Evolutionary conservation across 2,888 invertebrate genomes (phyloP).

Genomic region (Scrobipalpa atriplicella): DNA sequence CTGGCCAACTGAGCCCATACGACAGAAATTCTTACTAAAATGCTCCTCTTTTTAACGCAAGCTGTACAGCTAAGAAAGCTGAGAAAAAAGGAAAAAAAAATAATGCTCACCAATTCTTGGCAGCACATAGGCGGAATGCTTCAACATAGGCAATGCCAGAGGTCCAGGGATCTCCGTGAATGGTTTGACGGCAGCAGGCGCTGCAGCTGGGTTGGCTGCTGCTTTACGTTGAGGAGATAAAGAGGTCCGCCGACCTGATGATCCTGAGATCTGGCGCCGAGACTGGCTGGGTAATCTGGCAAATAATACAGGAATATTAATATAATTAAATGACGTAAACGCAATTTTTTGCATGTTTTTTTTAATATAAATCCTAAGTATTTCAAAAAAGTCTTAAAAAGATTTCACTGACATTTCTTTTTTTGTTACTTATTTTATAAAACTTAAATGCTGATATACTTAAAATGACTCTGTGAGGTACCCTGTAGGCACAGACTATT

Average conservation of each 20-base stretch:
- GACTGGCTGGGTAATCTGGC: slow-evolving; percentile 59
- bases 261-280: slow-evolving; percentile 57
- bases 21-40: too few species aligned
- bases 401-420: too few species aligned
- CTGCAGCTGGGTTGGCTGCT: slow-evolving; percentile 43
- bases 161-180: slow-evolving; percentile 75
- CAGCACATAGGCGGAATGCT: slow-evolving; percentile 71
- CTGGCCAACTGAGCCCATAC: too few species aligned
- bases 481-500: too few species aligned
- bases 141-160: slow-evolving; percentile 68
- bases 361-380: neutral
- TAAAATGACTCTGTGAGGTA: too few species aligned
- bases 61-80: neutral
- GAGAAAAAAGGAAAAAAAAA: neutral
- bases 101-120: slow-evolving; percentile 68
- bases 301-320: neutral
- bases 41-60: too few species aligned
- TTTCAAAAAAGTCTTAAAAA: too few species aligned
- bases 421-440: too few species aligned
- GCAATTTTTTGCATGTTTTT: neutral
- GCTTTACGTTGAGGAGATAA: slow-evolving; percentile 68
- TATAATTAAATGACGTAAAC: neutral
- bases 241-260: slow-evolving; percentile 57
- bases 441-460: too few species aligned
- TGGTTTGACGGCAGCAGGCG: slow-evolving; percentile 43